Base-by-base conservation (phyloP, 2,888 invertebrate species). In the Macaria liturata region DNA sequence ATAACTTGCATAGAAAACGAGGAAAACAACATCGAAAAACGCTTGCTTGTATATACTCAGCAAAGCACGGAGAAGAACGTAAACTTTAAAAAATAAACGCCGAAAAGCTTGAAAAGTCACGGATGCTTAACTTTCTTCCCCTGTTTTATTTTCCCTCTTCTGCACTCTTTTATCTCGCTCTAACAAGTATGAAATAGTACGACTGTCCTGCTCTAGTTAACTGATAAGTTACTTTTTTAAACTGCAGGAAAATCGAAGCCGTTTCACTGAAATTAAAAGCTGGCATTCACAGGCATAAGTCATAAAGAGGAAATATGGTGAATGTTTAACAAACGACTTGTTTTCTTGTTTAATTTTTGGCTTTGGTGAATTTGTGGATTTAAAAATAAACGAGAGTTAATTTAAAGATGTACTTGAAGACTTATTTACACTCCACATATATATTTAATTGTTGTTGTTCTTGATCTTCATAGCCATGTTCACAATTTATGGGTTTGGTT, bases 61-160 rank as follows among this genome's bases (percentile, higher is more conserved):
- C 73, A 81, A 80, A 78, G 68, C 72, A 76, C 69, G 73, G 75
- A 76, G 73, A 71, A 71, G 73, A 78, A 78, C 83, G 84, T 86
- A 87, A 90, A 89, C 73, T 89, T 90, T 87, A 86, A 90, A 91
- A 91, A 88, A 90, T 85, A 88, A 89, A 89, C 85, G 84, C 78
- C 82, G 78, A 88, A 90, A 90, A 89, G 88, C 89, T 91, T 91
- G 86, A 88, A 91, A 91, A 91, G 92, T 92, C 92, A 92, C 91
- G 91, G 92, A 88, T 89, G 91, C 91, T 92, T 92, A 92, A 91
- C 91, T 92, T 91, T 89, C 84, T 86, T 89, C 91, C 91, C 91
- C 91, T 83, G 88, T 90, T 91, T 91, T 91, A 91, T 91, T 91
- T 89, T 88, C 89, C 91, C 89, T 88, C 82, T 83, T 80, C 78